Base-by-base conservation (phyloP, 2,888 invertebrate genomes). In the Lepidonotus clava region DNA sequence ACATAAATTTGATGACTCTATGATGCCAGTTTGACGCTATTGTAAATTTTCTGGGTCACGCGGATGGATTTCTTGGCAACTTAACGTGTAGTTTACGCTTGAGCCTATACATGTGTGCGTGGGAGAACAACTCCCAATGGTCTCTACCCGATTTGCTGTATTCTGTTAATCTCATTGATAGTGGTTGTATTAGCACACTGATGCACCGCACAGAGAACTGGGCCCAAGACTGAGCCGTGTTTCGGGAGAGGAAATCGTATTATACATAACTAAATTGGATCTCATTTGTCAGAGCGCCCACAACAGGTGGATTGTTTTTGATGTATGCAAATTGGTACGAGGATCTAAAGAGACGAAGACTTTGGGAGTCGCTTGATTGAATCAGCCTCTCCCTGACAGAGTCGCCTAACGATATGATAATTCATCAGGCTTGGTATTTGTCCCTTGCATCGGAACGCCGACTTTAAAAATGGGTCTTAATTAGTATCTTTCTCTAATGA, bases 321-420 rank as follows among this genome's bases (percentile, higher is more conserved):
- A 38, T 71, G 71, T 71, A 71, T 71, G 71, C 71, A 71, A 71
- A 71, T 71, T 71, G 71, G 18, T 71, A 38, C 36, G 11, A 11
- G 38, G 71, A 71, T 71, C 71, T 71, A 38, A n/a, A n/a, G n/a
- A 71, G 71, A 71, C 34, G 14, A 6, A 32, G 34, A 38, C 34
- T 18, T 6, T 46, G 38, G 36, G 36, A 1, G 71, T 18, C 38
- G 46, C 8, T 18, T 71, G 71, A 71, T 71, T 71, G 71, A 71
- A 38, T 71, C 71, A 36, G 71, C 2, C 36, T 6, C 21, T 6
- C 2, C 4, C 38, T 21, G 71, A 11, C 1, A 34, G 38, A 21
- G 71, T 11, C 8, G 6, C 36, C 14, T 71, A 36, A 71, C 38
- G 14, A 71, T 71, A 71, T 71, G 71, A 32, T 71, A 71, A 71